Evolutionary conservation across 2,888 invertebrate genomes (phyloP).

Genomic region (Agapetus fuscipes): DNA sequence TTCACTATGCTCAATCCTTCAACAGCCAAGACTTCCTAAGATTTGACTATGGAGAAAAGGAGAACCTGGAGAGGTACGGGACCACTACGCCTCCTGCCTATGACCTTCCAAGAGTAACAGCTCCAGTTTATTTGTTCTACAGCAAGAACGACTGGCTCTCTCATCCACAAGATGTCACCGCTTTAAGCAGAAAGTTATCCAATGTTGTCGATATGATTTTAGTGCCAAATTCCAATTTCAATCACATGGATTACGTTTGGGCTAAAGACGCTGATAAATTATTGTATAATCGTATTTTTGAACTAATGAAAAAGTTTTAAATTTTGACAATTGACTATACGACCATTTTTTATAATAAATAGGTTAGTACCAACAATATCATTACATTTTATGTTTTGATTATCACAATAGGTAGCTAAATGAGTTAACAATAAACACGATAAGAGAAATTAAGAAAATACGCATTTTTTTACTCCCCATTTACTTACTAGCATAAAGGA

Average conservation of each 20-base stretch:
- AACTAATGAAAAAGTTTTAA: slow-evolving; percentile 34
- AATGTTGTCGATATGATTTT: slow-evolving; percentile 38
- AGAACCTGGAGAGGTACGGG: slow-evolving; percentile 39
- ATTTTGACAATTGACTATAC: neutral
- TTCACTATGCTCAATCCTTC: slow-evolving; percentile 42
- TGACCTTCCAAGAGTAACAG: slow-evolving; percentile 34
- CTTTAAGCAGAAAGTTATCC: slow-evolving; percentile 33
- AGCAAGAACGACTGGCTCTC: slow-evolving; percentile 45
- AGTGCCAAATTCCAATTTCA: slow-evolving; percentile 39
- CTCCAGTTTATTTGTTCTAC: slow-evolving; percentile 44
- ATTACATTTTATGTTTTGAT: no score
- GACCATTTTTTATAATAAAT: no score
- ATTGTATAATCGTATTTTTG: slow-evolving; percentile 41
- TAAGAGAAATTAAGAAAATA: no score
- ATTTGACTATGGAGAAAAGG: slow-evolving; percentile 39
- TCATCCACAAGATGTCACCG: slow-evolving; percentile 36
- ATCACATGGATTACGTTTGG: slow-evolving; percentile 50
- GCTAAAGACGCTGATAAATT: slow-evolving; percentile 34
- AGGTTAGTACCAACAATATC: no score
- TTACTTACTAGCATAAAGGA: no score
- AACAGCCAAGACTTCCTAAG: slow-evolving; percentile 39
- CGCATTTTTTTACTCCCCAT: no score
- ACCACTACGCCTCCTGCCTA: slow-evolving; percentile 41
- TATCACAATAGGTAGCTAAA: no score
- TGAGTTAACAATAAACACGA: no score